A percentile compares a stretch with the other conserved stretches of the same genome.
These are phyloP conservation scores for Parochlus steinenii DNA, from an alignment of 2,888 invertebrate genomes.

Conservation along the genomic window DNA sequence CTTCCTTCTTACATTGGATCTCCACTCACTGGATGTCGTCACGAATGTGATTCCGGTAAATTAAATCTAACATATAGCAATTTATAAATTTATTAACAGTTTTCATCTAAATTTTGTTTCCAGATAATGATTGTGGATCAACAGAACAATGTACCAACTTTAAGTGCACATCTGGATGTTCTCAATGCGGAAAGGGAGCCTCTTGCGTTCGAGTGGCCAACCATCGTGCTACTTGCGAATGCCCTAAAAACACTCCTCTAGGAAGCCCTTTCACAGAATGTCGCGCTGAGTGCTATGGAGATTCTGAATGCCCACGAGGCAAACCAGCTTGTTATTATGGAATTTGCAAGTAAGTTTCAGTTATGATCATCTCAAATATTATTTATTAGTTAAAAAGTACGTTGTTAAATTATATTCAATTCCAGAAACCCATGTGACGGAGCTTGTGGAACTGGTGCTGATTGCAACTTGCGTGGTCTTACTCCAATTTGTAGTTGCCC, in stretches of 20 bases:
- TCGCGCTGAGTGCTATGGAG: constrained; percentile 61
- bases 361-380: too few relatives aligned
- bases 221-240: constrained; percentile 62
- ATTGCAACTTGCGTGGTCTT: constrained; percentile 59
- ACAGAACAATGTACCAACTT: constrained; percentile 57
- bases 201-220: constrained; percentile 57
- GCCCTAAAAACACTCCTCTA: constrained; percentile 64
- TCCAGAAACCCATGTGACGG: constrained; percentile 70
- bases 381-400: too few relatives aligned
- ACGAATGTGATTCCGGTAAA: constrained; percentile 68
- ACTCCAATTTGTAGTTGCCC: constrained; percentile 79
- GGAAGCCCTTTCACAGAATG: constrained; percentile 64
- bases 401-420: too few relatives aligned
- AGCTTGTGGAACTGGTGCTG: constrained; percentile 62
- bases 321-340: constrained; percentile 69
- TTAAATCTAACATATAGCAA: too few relatives aligned
- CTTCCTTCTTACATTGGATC: constrained; percentile 57
- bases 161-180: constrained; percentile 61
- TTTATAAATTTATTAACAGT: too few relatives aligned
- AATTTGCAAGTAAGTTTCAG: too few relatives aligned
- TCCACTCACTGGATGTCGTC: constrained; percentile 59
- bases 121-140: constrained; percentile 54
- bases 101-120: too few relatives aligned
- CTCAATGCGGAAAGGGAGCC: constrained; percentile 60
- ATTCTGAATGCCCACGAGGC: constrained; percentile 59